Percentiles rank a stretch among this genome's conserved stretches.
These are phyloP conservation scores for Mayetiola destructor DNA, from an alignment of 2,888 invertebrate species.

Conservation along the genomic window DNA sequence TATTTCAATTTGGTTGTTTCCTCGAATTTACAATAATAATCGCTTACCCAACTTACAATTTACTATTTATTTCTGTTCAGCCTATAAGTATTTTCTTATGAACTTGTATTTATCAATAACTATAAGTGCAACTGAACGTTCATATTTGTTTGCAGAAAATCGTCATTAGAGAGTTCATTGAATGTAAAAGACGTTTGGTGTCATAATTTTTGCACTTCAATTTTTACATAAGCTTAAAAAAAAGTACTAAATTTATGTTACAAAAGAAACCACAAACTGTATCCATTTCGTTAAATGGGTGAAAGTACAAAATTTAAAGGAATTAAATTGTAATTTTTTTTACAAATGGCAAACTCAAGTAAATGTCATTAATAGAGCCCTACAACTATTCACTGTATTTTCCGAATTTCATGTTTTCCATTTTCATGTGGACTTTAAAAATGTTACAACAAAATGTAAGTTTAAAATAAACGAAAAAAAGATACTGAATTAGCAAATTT, in stretches of 20 bases:
- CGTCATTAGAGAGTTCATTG: conserved; percentile 2
- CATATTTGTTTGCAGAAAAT: background rate
- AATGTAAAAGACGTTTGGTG: too few relatives aligned
- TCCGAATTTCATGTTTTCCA: background rate
- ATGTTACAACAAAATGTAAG: background rate
- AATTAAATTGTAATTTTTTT: background rate
- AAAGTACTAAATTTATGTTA: too few relatives aligned
- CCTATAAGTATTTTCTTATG: too few relatives aligned
- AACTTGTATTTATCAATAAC: too few relatives aligned
- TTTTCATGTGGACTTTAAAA: background rate
- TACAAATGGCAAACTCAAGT: conserved; percentile 3
- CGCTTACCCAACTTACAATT: too few relatives aligned
- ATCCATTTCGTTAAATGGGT: background rate
- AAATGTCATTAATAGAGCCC: background rate
- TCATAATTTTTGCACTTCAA: too few relatives aligned
- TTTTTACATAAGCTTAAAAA: too few relatives aligned
- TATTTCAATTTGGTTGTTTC: too few relatives aligned
- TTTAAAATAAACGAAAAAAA: background rate
- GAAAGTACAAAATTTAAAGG: background rate
- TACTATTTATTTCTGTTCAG: too few relatives aligned
- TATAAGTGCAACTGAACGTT: background rate
- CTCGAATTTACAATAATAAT: too few relatives aligned
- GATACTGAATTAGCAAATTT: too few relatives aligned
- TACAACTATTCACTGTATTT: conserved; percentile 4
- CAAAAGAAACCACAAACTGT: background rate